A percentile compares a stretch with the other conserved stretches of the same genome.
These are phyloP conservation scores for Hylaeus anthracinus DNA, from an alignment of 1,140 invertebrate species.

Conservation along the genomic window DNA sequence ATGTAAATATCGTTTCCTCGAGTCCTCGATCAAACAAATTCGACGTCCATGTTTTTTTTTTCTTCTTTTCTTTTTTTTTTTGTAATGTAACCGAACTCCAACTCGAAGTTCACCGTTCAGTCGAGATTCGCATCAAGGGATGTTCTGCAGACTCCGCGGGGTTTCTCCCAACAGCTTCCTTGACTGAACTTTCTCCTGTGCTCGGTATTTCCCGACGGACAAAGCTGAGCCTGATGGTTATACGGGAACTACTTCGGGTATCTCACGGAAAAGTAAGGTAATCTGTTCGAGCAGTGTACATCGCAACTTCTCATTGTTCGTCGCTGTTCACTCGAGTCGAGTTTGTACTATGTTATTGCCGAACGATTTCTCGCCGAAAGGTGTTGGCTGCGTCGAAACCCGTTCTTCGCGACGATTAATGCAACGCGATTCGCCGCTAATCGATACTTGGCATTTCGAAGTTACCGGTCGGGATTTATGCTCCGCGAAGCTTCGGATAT, in stretches of 20 bases:
- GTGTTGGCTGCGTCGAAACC: background rate
- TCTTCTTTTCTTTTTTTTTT: no score
- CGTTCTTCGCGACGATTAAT: background rate
- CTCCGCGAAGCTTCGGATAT: background rate
- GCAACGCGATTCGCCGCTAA: background rate
- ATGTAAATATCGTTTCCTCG: background rate
- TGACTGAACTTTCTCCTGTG: slow-evolving; percentile 11
- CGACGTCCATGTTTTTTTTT: no score
- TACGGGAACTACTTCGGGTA: slow-evolving; percentile 26
- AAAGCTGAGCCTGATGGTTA: slow-evolving; percentile 28
- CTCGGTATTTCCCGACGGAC: slow-evolving; percentile 48
- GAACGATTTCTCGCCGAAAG: background rate
- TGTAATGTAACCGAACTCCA: background rate
- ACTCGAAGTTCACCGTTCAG: background rate
- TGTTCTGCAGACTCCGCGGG: background rate
- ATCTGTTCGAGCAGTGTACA: slow-evolving; percentile 44
- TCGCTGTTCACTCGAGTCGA: background rate
- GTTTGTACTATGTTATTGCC: slow-evolving; percentile 20
- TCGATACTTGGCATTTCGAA: background rate
- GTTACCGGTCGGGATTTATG: background rate
- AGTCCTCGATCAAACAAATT: background rate
- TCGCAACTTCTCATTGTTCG: slow-evolving; percentile 8
- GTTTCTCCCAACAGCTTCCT: slow-evolving; percentile 6
- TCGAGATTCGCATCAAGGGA: background rate
- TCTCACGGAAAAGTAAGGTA: slow-evolving; percentile 11